phyloP scores from a whole-genome alignment of 2,888 invertebrate species.

The Drosophila mimica region DNA sequence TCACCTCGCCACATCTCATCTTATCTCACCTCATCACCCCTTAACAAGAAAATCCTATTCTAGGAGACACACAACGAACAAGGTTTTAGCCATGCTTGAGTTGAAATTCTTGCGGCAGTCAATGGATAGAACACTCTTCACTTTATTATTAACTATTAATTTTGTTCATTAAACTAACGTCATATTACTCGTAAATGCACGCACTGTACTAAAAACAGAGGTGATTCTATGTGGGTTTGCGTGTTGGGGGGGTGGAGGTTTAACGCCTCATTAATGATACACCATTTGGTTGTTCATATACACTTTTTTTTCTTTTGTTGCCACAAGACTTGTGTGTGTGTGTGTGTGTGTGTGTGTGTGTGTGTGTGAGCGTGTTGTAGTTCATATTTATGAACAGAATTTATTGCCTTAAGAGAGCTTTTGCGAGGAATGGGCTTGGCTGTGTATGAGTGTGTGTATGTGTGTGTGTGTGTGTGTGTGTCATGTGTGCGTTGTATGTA shows the following conservation, averaged over 20 bases:
- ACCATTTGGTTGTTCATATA: constrained; percentile 45
- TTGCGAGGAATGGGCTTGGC: neutral
- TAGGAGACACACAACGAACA: neutral
- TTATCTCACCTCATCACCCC: neutral
- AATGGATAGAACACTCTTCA: neutral
- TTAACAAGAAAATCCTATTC: neutral
- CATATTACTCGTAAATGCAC: constrained; percentile 72
- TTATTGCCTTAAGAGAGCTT: constrained; percentile 44
- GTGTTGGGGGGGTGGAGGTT: constrained; percentile 12
- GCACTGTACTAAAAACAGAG: constrained; percentile 32
- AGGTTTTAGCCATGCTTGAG: constrained; percentile 16
- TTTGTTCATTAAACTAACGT: constrained; percentile 60
- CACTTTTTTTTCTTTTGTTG: constrained; percentile 17
- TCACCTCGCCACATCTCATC: neutral
- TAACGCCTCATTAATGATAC: constrained; percentile 65
- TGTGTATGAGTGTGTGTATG: constrained; percentile 1
- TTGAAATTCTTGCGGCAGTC: constrained; percentile 8
- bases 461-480: constrained; percentile 10
- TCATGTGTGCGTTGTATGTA: neutral
- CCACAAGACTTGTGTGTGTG: constrained; percentile 9
- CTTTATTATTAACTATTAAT: constrained; percentile 56
- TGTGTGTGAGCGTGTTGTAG: constrained; percentile 16
- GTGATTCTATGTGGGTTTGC: neutral
- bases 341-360: neutral
- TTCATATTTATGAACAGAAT: constrained; percentile 64